Evolutionary conservation across 2,113 vertebrate genomes (phyloP), one percentile per base, ranked within the genome.

Genomic region (Myotis lucifugus): DNA sequence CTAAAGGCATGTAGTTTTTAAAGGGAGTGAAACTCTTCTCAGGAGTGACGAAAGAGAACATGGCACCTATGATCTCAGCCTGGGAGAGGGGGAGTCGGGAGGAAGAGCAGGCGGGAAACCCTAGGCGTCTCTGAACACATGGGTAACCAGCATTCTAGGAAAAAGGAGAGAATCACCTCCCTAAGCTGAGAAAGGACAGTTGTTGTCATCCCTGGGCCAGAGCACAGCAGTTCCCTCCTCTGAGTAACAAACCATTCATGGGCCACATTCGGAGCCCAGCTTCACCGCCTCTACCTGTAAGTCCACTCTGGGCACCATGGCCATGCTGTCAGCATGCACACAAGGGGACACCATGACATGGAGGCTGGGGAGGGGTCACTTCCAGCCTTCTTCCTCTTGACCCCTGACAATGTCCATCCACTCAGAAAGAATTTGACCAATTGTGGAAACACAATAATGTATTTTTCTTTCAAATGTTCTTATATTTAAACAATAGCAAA

Each of bases 381-480:
- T 42, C 5, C 50, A 19, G 25, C 18, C 21, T 48, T 54, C 46
- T 56, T 79, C 25, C 67, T 81, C 67, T 50, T 91, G 50, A 76
- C 17, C 5, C 14, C 21, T 54, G 76, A 40, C 15, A 42, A 50
- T 56, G 48, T 7, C 34, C 42, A 3, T 81, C 4, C 29, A 4
- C 23, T 82, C 52, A 89, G 69, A 76, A 23, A 76, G 9, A 76
- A 85, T 59, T 29, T 66, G 73, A 77, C 32, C 66, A 82, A 18
- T 10, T 23, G 19, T 50, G 9, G 48, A 85, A 94, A 94, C 2
- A 23, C 6, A 73, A 0, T 56, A 50, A 46, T 74, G 46, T 46
- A 25, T 27, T 76, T 82, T 74, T 61, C 34, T 4, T 83, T 67
- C 46, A 69, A 40, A 86, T 84, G 72, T n/a, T 93, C 50, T 92